Evolutionary conservation across 2,797 vertebrate genomes (phyloP).

Genomic region (Sebastes diploproa): DNA sequence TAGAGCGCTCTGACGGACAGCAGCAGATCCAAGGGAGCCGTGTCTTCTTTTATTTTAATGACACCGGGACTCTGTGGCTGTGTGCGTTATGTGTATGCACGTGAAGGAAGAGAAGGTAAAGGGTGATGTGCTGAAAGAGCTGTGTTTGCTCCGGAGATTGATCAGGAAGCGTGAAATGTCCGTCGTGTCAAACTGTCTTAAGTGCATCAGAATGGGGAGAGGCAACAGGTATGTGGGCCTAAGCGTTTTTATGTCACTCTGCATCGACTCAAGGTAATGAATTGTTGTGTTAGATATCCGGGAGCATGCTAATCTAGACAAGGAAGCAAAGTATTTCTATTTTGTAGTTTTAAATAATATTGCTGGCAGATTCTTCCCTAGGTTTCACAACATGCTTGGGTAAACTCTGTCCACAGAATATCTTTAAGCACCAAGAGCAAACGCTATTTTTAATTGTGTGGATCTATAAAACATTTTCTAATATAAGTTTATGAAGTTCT

Average conservation of each 20-base stretch:
- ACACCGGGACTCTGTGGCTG: neutral
- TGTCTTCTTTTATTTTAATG: conserved; percentile 8
- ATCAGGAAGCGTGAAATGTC: conserved; percentile 70
- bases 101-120: conserved; percentile 39
- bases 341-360: neutral
- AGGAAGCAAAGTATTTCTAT: neutral
- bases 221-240: conserved; percentile 60
- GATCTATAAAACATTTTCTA: neutral
- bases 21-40: conserved; percentile 6
- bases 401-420: neutral
- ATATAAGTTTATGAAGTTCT: neutral
- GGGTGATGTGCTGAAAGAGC: conserved; percentile 35
- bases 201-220: conserved; percentile 67
- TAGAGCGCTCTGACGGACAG: neutral
- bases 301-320: neutral
- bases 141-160: conserved; percentile 39
- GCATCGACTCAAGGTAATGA: neutral
- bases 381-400: neutral
- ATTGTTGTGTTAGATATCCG: neutral
- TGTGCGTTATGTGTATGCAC: conserved; percentile 67
- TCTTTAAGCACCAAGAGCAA: neutral
- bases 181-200: conserved; percentile 64
- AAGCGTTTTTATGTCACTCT: neutral
- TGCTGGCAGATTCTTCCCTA: neutral
- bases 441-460: neutral